These are phyloP conservation scores for Notolepis coatsorum DNA, from an alignment of 2,797 vertebrate species.

Conservation along the genomic window DNA sequence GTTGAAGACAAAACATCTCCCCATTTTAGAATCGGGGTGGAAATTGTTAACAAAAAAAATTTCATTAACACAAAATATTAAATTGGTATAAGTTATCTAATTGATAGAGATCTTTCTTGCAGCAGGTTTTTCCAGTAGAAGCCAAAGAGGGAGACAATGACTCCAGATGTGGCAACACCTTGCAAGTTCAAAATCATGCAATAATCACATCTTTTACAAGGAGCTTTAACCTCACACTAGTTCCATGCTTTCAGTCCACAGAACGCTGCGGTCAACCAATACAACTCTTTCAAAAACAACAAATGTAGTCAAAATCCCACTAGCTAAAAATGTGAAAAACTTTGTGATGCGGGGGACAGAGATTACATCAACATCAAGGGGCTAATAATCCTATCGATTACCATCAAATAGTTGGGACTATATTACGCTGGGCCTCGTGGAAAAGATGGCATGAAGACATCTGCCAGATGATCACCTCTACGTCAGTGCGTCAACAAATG, in stretches of 20 bases:
- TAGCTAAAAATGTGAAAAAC: conserved; percentile 58
- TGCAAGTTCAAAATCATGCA: conserved; percentile 75
- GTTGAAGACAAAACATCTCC: conserved; percentile 36
- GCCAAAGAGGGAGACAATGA: conserved; percentile 4
- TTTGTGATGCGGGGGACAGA: conserved; percentile 36
- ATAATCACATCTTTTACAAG: conserved; percentile 66
- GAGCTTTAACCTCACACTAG: conserved; percentile 68
- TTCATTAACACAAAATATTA: conserved; percentile 6
- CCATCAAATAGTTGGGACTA: conserved; percentile 38
- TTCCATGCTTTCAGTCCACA: conserved; percentile 74
- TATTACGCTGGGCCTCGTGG: conserved; percentile 27
- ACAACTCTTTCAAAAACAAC: conserved; percentile 50
- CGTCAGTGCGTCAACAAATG: conserved; percentile 42
- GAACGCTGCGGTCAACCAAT: conserved; percentile 41
- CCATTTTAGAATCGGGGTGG: conserved; percentile 41
- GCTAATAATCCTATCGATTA: conserved; percentile 45
- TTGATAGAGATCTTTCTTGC: conserved; percentile 17
- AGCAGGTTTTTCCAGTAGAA: conserved; percentile 14
- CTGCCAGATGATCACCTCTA: conserved; percentile 45
- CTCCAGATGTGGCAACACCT: conserved; percentile 48
- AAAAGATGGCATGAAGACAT: conserved; percentile 46
- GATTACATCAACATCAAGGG: conserved; percentile 48
- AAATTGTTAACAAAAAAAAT: conserved; percentile 14
- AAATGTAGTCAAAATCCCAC: conserved; percentile 57
- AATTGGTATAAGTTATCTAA: conserved; percentile 27